These are phyloP conservation scores for Tolypeutes matacus DNA, from an alignment of 2,797 vertebrate genomes.

Conservation along the genomic window DNA sequence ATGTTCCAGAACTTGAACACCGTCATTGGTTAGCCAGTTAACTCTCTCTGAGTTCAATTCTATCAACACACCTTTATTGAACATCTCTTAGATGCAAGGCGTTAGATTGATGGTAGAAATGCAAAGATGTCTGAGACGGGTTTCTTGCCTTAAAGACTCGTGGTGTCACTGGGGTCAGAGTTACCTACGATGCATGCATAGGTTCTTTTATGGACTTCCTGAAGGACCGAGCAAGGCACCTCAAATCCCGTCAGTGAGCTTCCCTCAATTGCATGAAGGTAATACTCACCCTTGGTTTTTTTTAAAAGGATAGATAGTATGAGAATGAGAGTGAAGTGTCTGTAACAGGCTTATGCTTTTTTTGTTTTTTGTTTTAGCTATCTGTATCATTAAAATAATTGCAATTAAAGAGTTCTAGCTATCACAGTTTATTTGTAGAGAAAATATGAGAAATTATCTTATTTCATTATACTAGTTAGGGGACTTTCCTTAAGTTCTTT, in stretches of 20 bases:
- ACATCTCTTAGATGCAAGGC: not conserved
- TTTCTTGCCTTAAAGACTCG: not conserved
- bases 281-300: not conserved
- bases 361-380: not conserved
- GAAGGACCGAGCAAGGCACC: not conserved
- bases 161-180: not conserved
- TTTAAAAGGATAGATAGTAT: not conserved
- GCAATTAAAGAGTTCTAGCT: not conserved
- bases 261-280: not conserved
- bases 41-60: not conserved
- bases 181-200: not conserved
- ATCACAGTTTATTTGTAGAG: constrained; percentile 42
- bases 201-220: not conserved
- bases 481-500: constrained; percentile 42
- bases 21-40: not conserved
- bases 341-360: not conserved
- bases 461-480: not conserved
- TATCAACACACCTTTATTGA: not conserved
- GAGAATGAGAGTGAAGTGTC: not conserved
- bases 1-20: not conserved
- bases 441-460: not conserved
- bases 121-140: not conserved
- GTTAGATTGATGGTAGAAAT: not conserved
- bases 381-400: constrained; percentile 20
- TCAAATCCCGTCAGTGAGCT: not conserved